A percentile compares a stretch with the other conserved stretches of the same genome.
phyloP scores from a whole-genome alignment of 2,113 vertebrate species.

The Carassius carassius region DNA sequence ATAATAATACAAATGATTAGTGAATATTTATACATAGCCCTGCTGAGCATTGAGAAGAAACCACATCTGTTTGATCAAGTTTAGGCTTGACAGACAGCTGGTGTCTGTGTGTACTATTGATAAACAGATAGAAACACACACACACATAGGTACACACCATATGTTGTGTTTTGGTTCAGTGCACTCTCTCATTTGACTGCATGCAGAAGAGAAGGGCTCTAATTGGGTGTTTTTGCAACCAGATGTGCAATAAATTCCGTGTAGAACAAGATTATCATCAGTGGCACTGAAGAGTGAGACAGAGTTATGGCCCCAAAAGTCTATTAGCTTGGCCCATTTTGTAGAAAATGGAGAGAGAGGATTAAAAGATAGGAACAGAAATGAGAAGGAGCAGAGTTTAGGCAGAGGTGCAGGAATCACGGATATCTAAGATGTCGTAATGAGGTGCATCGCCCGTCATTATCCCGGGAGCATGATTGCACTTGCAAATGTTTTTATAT shows the following conservation, averaged over 20 bases:
- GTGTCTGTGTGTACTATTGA: slow-evolving; percentile 40
- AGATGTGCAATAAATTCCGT: slow-evolving; percentile 59
- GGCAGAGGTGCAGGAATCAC: slow-evolving; percentile 9
- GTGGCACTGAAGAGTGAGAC: slow-evolving; percentile 43
- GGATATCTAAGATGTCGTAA: slow-evolving; percentile 20
- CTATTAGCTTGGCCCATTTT: slow-evolving; percentile 27
- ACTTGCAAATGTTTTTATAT: background rate
- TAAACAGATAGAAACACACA: slow-evolving; percentile 21
- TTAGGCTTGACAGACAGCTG: slow-evolving; percentile 41
- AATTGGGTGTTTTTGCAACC: slow-evolving; percentile 58
- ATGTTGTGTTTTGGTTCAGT: slow-evolving; percentile 57
- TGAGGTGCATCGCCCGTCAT: slow-evolving; percentile 23
- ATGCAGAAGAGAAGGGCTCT: slow-evolving; percentile 50
- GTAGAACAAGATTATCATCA: slow-evolving; percentile 58
- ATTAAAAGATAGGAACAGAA: slow-evolving; percentile 2
- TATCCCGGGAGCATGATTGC: slow-evolving; percentile 19
- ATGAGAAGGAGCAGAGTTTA: slow-evolving; percentile 11
- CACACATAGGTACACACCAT: slow-evolving; percentile 50
- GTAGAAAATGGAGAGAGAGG: slow-evolving; percentile 15
- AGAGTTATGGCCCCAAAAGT: slow-evolving; percentile 33
- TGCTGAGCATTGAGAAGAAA: slow-evolving; percentile 12
- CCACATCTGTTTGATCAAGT: slow-evolving; percentile 44
- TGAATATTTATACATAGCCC: too few relatives aligned
- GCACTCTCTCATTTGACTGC: slow-evolving; percentile 56
- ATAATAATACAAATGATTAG: too few relatives aligned